A percentile compares a stretch with the other conserved stretches of the same genome.
Conservation (phyloP, 2,113 vertebrate species). For the Chloropsis cyanopogon region DNA sequence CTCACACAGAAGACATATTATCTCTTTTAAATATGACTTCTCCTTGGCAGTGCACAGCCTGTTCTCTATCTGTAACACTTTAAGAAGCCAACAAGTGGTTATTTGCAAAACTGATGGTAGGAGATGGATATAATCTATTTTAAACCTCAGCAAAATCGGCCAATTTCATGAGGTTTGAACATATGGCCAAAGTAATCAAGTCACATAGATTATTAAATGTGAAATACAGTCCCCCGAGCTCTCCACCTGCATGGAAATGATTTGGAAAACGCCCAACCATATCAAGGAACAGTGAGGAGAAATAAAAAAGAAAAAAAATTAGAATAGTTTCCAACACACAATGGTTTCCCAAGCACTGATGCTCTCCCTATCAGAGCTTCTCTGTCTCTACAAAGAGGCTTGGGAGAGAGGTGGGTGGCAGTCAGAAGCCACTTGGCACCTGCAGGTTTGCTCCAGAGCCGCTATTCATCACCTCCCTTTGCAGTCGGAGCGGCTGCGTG, state of each 20-base stretch:
- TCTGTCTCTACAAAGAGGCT: neutral
- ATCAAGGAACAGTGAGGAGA: neutral
- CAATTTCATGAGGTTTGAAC: neutral
- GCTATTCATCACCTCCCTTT: neutral
- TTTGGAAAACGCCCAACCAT: neutral
- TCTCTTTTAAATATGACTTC: slow-evolving; percentile 16
- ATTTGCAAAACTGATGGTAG: slow-evolving; percentile 8
- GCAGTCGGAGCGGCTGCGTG: rapidly evolving
- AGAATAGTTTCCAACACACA: neutral
- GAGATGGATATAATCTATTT: slow-evolving; percentile 25
- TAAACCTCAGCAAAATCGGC: slow-evolving; percentile 21
- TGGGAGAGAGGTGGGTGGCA: rapidly evolving
- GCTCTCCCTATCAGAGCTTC: neutral
- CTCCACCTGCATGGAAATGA: neutral
- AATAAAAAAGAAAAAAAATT: neutral
- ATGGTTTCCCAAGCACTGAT: rapidly evolving
- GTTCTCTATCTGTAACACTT: neutral
- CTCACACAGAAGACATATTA: slow-evolving; percentile 21
- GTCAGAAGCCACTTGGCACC: neutral
- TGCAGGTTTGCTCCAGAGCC: neutral
- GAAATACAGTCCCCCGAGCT: neutral
- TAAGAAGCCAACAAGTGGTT: slow-evolving; percentile 15
- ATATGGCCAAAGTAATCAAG: neutral
- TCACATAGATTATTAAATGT: neutral
- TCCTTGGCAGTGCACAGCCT: slow-evolving; percentile 10